These are phyloP conservation scores for Bombus sylvicola DNA, from an alignment of 1,140 invertebrate species.

Conservation along the genomic window DNA sequence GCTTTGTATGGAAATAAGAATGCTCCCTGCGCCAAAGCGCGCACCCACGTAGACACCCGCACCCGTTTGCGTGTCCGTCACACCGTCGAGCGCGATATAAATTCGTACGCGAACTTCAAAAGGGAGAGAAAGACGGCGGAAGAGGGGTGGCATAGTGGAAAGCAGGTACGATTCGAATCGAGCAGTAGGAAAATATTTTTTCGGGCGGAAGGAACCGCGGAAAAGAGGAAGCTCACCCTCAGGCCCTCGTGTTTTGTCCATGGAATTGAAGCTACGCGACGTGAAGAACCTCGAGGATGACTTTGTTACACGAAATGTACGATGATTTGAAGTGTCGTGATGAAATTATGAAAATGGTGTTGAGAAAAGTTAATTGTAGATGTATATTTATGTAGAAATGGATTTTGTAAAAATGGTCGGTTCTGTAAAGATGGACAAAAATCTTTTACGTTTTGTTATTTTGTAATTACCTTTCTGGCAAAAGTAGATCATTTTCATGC, in stretches of 20 bases:
- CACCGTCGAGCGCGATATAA: constrained; percentile 51
- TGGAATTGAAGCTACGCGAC: neutral
- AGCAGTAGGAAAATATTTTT: constrained; percentile 72
- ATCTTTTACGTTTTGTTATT: no score
- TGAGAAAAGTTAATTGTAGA: neutral
- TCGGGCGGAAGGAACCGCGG: constrained; percentile 64
- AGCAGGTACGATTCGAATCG: constrained; percentile 58
- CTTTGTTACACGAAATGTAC: neutral
- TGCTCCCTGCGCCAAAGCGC: constrained; percentile 58
- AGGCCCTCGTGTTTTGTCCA: constrained; percentile 22
- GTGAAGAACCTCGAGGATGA: neutral
- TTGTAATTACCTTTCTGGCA: no score
- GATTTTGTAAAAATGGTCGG: no score
- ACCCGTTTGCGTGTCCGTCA: constrained; percentile 38
- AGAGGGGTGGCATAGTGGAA: neutral
- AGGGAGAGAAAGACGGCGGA: constrained; percentile 50
- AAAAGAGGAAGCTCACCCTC: constrained; percentile 27
- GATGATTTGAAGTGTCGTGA: no score
- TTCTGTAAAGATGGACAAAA: no score
- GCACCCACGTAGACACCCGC: constrained; percentile 43
- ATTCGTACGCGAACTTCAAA: constrained; percentile 71
- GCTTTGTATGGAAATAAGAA: constrained; percentile 78
- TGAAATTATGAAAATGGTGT: neutral
- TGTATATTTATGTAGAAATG: no score
- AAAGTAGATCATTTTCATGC: no score